These are phyloP conservation scores for Acleris cristana DNA, from an alignment of 2,888 invertebrate species.

Conservation along the genomic window DNA sequence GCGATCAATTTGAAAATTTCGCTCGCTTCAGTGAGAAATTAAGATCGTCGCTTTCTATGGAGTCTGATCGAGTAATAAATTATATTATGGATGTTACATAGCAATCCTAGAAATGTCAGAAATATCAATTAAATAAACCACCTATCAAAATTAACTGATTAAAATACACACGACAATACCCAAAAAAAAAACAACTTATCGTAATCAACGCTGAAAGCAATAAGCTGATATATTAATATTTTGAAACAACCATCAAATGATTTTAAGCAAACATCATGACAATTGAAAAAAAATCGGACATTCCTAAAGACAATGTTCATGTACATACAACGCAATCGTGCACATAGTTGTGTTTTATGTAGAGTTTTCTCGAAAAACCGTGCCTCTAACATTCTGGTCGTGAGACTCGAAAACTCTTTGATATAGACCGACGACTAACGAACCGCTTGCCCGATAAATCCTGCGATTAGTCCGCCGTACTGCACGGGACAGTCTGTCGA, in stretches of 20 bases:
- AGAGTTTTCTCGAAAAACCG: constrained; percentile 72
- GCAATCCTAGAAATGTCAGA: no score
- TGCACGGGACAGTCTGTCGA: constrained; percentile 58
- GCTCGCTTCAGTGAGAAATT: not conserved
- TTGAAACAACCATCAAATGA: no score
- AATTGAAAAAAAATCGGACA: not conserved
- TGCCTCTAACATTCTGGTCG: constrained; percentile 70
- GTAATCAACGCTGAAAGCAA: no score
- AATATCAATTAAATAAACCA: no score
- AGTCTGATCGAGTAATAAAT: not conserved
- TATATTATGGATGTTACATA: not conserved
- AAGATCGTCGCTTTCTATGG: not conserved
- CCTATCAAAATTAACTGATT: no score
- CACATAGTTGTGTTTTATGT: constrained; percentile 57
- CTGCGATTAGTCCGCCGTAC: constrained; percentile 43
- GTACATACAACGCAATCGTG: constrained; percentile 69
- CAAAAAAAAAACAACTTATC: no score
- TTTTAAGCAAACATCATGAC: not conserved
- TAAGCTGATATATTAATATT: no score
- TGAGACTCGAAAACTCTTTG: constrained; percentile 72
- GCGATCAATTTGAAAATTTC: not conserved
- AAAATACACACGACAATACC: no score
- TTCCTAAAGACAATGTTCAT: constrained; percentile 32
- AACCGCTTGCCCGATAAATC: constrained; percentile 52
- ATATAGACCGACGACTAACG: constrained; percentile 71